Evolutionary conservation across 2,888 invertebrate species (phyloP).

Genomic region (Melangyna quadrimaculata): DNA sequence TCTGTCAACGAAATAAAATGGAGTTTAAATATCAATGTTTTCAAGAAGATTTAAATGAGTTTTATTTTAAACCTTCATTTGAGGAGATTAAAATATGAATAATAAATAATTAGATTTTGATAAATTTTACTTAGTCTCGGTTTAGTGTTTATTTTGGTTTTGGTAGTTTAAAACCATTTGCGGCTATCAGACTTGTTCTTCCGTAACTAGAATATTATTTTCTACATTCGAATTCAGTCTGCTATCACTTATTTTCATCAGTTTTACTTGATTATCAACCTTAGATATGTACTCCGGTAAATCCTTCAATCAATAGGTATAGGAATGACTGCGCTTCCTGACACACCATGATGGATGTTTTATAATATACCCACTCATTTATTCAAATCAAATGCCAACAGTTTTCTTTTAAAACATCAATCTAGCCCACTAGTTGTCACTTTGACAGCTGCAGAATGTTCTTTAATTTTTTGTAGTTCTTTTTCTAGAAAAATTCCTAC

Average conservation of each 20-base stretch:
- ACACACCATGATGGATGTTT: constrained; percentile 2
- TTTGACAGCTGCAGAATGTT: constrained; percentile 29
- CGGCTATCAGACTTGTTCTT: background rate
- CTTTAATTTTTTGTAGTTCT: background rate
- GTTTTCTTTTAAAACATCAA: constrained; percentile 47
- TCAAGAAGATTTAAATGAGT: too few relatives aligned
- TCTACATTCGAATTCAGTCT: background rate
- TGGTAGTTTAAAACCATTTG: too few relatives aligned
- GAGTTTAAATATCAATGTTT: too few relatives aligned
- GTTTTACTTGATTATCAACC: background rate
- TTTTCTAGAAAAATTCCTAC: constrained; percentile 26
- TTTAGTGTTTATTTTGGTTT: too few relatives aligned
- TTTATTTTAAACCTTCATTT: too few relatives aligned
- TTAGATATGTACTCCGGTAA: background rate
- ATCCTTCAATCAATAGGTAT: constrained; percentile 40
- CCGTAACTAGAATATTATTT: background rate
- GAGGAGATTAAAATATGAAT: too few relatives aligned
- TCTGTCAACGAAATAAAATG: too few relatives aligned
- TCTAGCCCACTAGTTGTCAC: constrained; percentile 50
- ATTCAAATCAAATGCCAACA: constrained; percentile 53
- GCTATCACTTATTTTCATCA: background rate
- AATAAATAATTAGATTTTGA: too few relatives aligned
- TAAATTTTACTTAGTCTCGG: too few relatives aligned
- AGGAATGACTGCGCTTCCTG: background rate
- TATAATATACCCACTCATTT: constrained; percentile 45